Conservation (phyloP, 2,888 invertebrate genomes). For the Periphyllus acericola region DNA sequence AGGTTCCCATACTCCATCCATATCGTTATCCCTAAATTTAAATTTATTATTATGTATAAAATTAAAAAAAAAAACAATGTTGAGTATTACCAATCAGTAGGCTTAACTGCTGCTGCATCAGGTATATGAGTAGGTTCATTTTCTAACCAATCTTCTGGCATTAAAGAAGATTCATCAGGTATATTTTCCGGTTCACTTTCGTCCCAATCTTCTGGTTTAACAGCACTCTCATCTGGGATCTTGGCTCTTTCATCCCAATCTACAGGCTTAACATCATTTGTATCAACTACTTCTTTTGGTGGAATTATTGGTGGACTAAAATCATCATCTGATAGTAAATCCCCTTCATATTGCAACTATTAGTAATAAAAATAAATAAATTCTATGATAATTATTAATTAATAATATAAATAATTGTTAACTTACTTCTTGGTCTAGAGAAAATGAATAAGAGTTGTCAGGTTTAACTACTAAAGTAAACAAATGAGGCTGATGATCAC, state of each 20-base stretch:
- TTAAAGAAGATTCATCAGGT: constrained; percentile 82
- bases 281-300: constrained; percentile 82
- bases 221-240: constrained; percentile 88
- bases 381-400: not conserved
- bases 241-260: constrained; percentile 97
- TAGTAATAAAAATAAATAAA: constrained; percentile 17
- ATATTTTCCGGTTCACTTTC: constrained; percentile 93
- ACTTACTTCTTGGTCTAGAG: constrained; percentile 78
- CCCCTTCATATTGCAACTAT: constrained; percentile 75
- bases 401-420: constrained; percentile 19
- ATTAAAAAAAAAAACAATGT: not conserved
- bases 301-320: constrained; percentile 89
- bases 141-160: constrained; percentile 93
- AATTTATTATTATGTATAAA: not conserved
- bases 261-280: constrained; percentile 74
- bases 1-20: constrained; percentile 99
- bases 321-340: constrained; percentile 86
- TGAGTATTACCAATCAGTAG: constrained; percentile 80
- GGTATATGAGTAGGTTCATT: constrained; percentile 87
- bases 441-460: constrained; percentile 83
- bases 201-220: constrained; percentile 97
- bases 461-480: constrained; percentile 82
- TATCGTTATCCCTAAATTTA: constrained; percentile 83
- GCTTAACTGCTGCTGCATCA: constrained; percentile 87
- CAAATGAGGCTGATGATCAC: constrained; percentile 92